Conservation (phyloP, 2,888 invertebrate species). For the Pocota personata region DNA sequence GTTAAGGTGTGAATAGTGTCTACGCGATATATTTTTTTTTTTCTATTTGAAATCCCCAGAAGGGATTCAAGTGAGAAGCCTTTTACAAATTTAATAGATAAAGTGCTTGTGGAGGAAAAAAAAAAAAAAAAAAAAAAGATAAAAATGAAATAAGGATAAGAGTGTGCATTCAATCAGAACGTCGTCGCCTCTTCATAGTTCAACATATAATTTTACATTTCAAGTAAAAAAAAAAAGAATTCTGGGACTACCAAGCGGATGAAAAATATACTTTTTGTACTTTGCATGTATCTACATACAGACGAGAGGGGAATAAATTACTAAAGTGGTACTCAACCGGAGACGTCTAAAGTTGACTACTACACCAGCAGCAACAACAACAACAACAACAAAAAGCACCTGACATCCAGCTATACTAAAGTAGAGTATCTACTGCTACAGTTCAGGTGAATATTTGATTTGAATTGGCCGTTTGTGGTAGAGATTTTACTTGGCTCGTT, state of each 20-base stretch:
- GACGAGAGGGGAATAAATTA: conserved; percentile 74
- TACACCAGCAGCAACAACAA: conserved; percentile 17
- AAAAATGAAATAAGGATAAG: conserved; percentile 37
- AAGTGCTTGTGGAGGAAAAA: conserved; percentile 45
- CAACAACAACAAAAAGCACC: conserved; percentile 55
- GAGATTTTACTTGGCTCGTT: conserved; percentile 48
- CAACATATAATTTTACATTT: conserved; percentile 22
- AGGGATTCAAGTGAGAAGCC: background rate
- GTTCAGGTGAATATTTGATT: conserved; percentile 74
- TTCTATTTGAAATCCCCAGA: background rate
- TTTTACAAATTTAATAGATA: conserved; percentile 30
- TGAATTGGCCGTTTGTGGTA: conserved; percentile 69
- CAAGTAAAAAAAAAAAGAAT: conserved; percentile 18
- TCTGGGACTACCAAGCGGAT: conserved; percentile 63
- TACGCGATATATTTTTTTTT: no score
- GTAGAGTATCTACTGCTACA: conserved; percentile 26
- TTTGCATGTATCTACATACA: conserved; percentile 47
- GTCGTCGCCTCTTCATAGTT: background rate
- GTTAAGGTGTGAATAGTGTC: conserved; percentile 39
- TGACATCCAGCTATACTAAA: conserved; percentile 3
- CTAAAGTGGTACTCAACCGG: conserved; percentile 68
- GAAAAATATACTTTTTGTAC: conserved; percentile 55
- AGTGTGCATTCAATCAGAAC: conserved; percentile 59
- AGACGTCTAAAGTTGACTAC: conserved; percentile 60
- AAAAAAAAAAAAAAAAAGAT: background rate